phyloP scores from a whole-genome alignment of 2,797 vertebrate genomes.

The Synanceia verrucosa region DNA sequence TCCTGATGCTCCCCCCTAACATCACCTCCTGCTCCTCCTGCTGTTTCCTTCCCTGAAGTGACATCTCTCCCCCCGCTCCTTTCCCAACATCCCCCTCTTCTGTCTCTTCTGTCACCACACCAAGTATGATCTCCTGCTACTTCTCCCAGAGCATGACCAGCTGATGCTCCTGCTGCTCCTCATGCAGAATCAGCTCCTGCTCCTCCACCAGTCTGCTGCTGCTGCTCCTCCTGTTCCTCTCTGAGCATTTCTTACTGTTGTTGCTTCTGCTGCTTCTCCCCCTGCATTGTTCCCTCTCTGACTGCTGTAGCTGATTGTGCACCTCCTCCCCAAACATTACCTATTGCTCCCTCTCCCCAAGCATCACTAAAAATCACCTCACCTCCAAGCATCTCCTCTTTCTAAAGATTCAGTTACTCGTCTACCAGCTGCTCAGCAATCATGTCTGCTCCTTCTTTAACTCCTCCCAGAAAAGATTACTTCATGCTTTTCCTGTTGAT shows the following conservation, averaged over 20 bases:
- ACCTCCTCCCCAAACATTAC: background rate
- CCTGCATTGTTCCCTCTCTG: too few relatives aligned
- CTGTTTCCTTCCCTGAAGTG: background rate
- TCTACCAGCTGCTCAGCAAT: background rate
- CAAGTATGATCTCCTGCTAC: background rate
- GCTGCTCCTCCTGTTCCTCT: background rate
- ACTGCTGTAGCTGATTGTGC: background rate
- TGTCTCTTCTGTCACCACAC: background rate
- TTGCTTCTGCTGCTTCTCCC: background rate
- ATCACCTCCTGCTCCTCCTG: constrained; percentile 29
- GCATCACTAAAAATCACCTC: background rate
- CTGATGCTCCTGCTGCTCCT: background rate
- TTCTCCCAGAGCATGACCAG: background rate
- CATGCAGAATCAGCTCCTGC: background rate
- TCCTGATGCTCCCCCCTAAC: constrained; percentile 7
- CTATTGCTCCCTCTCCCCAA: background rate
- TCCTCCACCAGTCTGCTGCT: background rate
- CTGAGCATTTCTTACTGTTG: background rate
- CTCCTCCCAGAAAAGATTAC: background rate
- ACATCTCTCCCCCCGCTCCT: too few relatives aligned
- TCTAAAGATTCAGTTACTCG: fast-evolving
- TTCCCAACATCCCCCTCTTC: too few relatives aligned
- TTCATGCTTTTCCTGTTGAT: background rate
- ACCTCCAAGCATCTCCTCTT: background rate
- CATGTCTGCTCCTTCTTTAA: background rate